Evolutionary conservation across 1,140 invertebrate species (phyloP), one percentile per base, ranked within the genome.

Genomic region (Chlorops oryzae): DNA sequence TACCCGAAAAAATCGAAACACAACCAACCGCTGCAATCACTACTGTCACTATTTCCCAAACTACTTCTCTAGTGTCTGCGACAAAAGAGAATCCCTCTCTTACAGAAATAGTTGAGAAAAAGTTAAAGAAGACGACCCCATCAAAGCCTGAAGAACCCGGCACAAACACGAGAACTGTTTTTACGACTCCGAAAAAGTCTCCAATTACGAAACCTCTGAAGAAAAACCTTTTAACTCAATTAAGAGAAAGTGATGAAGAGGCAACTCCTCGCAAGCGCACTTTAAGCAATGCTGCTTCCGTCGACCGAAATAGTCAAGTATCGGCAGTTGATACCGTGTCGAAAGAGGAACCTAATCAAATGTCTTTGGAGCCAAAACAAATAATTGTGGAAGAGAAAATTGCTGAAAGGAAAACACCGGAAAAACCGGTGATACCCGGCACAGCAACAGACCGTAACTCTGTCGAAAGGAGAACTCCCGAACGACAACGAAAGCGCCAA

Each of bases 31-130:
- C n/a, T 9, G 9, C 27, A 27, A 4, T 12, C 9, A 12, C 28
- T 39, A 15, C 12, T 5, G 18, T 24, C 5, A 40, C 20, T 39
- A 27, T 23, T 17, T 2, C n/a, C n/a, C n/a, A n/a, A n/a, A n/a
- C 9, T 15, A 39, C 18, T 20, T 37, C 21, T 15, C 9, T 32
- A 39, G 9, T 39, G 39, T 48, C 47, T 1, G 40, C 43, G 3
- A 64, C 55, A 18, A 51, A 39, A 27, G 35, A 57, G 0, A 69
- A 69, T 20, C 65, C 63, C 5, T 61, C 65, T 6, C 51, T 69
- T 10, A 63, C 62, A 1, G 65, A 69, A 39, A 69, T 69, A 13
- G 66, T 69, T 5, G 65, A 69, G 27, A 69, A 64, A 45, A 69
- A 69, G 41, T 40, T 69, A 1, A 69, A 69, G 27, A 66, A 69